These are phyloP conservation scores for Alviniconcha marisindica DNA, from an alignment of 1,140 invertebrate species.

Conservation along the genomic window DNA sequence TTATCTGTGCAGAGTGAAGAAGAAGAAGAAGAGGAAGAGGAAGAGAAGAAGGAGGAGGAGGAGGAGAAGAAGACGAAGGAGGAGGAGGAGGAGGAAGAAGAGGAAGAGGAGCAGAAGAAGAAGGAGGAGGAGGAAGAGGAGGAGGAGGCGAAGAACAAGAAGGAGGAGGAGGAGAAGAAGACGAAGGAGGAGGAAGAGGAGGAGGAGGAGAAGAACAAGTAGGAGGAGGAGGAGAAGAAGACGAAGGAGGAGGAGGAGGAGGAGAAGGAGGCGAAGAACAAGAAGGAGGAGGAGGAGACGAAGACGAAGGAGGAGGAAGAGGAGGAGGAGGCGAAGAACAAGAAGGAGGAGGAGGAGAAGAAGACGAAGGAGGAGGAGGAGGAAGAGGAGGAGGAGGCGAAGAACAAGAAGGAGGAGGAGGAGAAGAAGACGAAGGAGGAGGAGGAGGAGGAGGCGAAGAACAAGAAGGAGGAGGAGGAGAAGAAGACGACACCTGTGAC, in stretches of 20 bases:
- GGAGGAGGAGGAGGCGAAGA: background rate
- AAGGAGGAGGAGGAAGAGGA: conserved; percentile 14
- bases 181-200: conserved; percentile 1
- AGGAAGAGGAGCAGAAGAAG: conserved; percentile 17
- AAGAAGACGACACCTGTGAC: background rate
- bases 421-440: conserved; percentile 14
- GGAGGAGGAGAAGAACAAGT: background rate
- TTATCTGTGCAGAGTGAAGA: background rate
- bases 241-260: background rate
- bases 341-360: background rate
- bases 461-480: background rate
- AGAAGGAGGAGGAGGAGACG: background rate
- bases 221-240: background rate
- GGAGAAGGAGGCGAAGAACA: background rate
- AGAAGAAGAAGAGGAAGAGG: background rate
- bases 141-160: background rate
- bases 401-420: background rate
- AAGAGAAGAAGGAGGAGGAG: background rate
- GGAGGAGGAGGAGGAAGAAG: conserved; percentile 28
- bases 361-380: background rate
- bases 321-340: conserved; percentile 6
- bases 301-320: conserved; percentile 10
- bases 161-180: background rate
- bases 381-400: background rate
- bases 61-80: background rate